Evolutionary conservation across 2,888 invertebrate genomes (phyloP), one percentile per base, ranked within the genome.

Genomic region (Ennomos quercinarius): DNA sequence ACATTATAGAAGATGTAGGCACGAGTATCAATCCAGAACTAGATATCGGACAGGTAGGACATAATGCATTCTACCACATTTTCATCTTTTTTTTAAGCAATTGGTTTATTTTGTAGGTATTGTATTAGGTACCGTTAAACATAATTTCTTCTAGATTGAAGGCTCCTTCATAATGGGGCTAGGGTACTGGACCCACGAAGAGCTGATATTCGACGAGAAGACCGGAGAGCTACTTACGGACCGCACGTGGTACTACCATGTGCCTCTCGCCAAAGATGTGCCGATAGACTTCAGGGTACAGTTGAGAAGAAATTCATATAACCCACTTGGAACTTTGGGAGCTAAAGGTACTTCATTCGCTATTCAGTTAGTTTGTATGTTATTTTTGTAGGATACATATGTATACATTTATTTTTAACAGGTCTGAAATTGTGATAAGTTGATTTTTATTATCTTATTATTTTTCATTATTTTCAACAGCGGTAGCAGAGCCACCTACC

Each of bases 181-280:
- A 1, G 97, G 98, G 0, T 96, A 95, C 74, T 96, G 95, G 94
- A 95, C 96, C 0, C 93, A 92, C 0, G 97, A 97, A 77, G 94
- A 96, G 67, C 76, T 96, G 51, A 89, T 95, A 5, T 95, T 93
- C 62, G 94, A 95, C 62, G 86, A 93, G 8, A 78, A 91, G 10
- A 95, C 95, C 0, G 97, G 97, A 0, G 93, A 94, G 72, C 78
- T 96, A 5, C 88, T 95, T 6, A 96, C 96, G 0, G 94, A 95
- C 72, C 93, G 96, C 45, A 96, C 97, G 8, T 97, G 97, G 97
- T 95, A 94, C 67, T 97, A 97, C 76, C 95, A 96, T 72, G 94
- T 95, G 0, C 96, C 96, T 0, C 95, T 95, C 1, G 93, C 94
- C 0, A 96, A 95, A 73, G 97, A 97, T 71, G 96, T 97, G 67